Evolutionary conservation across 2,888 invertebrate genomes (phyloP).

Genomic region (Melanostoma mellinum): DNA sequence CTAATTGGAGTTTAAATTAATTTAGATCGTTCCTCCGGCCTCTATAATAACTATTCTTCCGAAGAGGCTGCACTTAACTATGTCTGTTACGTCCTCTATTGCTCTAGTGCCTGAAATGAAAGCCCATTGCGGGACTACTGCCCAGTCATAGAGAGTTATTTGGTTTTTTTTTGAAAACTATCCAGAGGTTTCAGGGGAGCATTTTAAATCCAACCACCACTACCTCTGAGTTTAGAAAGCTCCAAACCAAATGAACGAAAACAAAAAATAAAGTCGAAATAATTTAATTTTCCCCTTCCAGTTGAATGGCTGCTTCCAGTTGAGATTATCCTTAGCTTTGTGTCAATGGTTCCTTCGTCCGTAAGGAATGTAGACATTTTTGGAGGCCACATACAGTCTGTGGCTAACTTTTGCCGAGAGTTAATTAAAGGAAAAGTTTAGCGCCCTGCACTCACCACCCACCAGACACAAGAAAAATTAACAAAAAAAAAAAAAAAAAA

Average conservation of each 20-base stretch:
- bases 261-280: conserved; percentile 29
- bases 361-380: conserved; percentile 52
- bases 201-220: conserved; percentile 1
- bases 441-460: neutral
- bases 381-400: conserved; percentile 16
- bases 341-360: conserved; percentile 39
- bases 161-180: conserved; percentile 34
- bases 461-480: no score
- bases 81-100: no score
- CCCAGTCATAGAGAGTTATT: conserved; percentile 18
- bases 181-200: conserved; percentile 28
- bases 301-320: conserved; percentile 58
- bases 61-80: no score
- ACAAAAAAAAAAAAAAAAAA: no score
- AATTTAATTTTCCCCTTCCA: conserved; percentile 56
- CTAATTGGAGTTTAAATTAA: conserved; percentile 67
- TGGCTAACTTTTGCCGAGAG: conserved; percentile 48
- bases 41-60: conserved; percentile 34
- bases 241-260: conserved; percentile 33
- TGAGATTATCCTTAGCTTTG: conserved; percentile 57
- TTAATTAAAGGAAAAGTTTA: conserved; percentile 61
- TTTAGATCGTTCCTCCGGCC: conserved; percentile 50
- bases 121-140: conserved; percentile 18
- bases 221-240: conserved; percentile 5
- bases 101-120: no score